A percentile compares a stretch with the other conserved stretches of the same genome.
phyloP scores from a whole-genome alignment of 2,797 vertebrate species.

The Toxotes lorentzi region DNA sequence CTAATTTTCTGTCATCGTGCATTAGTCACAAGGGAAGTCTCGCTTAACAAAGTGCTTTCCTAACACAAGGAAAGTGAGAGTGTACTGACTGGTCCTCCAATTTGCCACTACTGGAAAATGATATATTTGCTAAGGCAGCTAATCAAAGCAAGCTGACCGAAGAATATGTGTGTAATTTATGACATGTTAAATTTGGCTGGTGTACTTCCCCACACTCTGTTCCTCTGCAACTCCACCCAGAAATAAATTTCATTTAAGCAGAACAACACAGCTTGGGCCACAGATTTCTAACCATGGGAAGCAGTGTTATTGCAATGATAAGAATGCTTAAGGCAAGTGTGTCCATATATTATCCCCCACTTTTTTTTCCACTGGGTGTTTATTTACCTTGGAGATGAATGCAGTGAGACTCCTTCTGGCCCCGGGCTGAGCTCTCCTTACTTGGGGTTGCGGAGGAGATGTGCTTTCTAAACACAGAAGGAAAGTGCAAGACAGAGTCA shows the following conservation, averaged over 20 bases:
- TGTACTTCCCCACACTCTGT: slow-evolving; percentile 39
- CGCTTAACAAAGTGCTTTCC: slow-evolving; percentile 39
- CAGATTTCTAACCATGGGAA: slow-evolving; percentile 71
- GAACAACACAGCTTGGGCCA: slow-evolving; percentile 53
- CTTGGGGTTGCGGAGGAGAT: slow-evolving; percentile 40
- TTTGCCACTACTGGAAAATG: slow-evolving; percentile 64
- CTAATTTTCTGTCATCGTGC: slow-evolving; percentile 63
- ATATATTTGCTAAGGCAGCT: slow-evolving; percentile 58
- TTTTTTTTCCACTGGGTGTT: slow-evolving; percentile 53
- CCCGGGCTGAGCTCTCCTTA: slow-evolving; percentile 28
- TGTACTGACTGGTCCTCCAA: slow-evolving; percentile 43
- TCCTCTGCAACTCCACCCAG: slow-evolving; percentile 56
- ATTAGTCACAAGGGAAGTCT: slow-evolving; percentile 56
- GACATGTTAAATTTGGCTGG: slow-evolving; percentile 72
- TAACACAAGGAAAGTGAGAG: slow-evolving; percentile 44
- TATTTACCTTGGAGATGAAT: slow-evolving; percentile 76
- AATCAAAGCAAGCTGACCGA: slow-evolving; percentile 76
- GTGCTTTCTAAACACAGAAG: slow-evolving; percentile 41
- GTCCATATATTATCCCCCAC: slow-evolving; percentile 44
- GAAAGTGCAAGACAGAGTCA: slow-evolving; percentile 11
- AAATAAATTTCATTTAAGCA: slow-evolving; percentile 68
- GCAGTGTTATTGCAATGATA: slow-evolving; percentile 72
- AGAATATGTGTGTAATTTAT: slow-evolving; percentile 75
- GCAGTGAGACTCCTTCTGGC: slow-evolving; percentile 46
- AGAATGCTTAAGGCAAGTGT: slow-evolving; percentile 53